Percentiles rank a stretch among this genome's conserved stretches.
Conservation (phyloP, 2,888 invertebrate species). For the Caenorhabditis auriculariae region DNA sequence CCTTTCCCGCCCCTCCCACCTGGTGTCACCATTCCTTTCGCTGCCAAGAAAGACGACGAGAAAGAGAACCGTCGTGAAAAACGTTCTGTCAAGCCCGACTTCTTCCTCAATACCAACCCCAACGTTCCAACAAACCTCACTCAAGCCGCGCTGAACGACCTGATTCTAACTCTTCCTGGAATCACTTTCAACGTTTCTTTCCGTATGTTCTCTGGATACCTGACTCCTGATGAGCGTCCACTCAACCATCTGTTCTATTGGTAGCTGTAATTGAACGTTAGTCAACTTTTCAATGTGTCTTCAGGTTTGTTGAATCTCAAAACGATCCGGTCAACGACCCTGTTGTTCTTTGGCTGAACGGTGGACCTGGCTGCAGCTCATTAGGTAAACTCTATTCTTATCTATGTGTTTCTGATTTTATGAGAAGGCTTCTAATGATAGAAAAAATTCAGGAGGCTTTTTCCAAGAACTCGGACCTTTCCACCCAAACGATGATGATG, state of each 20-base stretch:
- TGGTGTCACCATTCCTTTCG: slow-evolving; percentile 15
- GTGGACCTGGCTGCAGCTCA: slow-evolving; percentile 68
- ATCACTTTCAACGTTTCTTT: slow-evolving; percentile 28
- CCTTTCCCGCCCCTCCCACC: slow-evolving; percentile 28
- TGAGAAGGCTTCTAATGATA: slow-evolving; percentile 61
- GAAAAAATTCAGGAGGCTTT: slow-evolving; percentile 18
- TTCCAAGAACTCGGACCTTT: slow-evolving; percentile 52
- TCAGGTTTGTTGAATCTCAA: slow-evolving; percentile 43
- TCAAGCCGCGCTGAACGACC: slow-evolving; percentile 16
- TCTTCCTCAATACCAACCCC: slow-evolving; percentile 10
- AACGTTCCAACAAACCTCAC: slow-evolving; percentile 22
- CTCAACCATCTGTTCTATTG: slow-evolving; percentile 36
- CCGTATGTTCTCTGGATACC: slow-evolving; percentile 40
- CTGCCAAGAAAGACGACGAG: neutral
- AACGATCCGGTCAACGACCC: slow-evolving; percentile 63
- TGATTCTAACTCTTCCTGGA: slow-evolving; percentile 28
- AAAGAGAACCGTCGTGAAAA: neutral
- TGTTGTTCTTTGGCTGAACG: slow-evolving; percentile 65
- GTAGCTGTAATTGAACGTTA: too few species aligned
- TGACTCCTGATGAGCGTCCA: slow-evolving; percentile 26
- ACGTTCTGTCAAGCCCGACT: neutral
- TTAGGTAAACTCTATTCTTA: slow-evolving; percentile 64
- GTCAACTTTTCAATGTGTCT: too few species aligned
- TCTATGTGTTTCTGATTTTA: too few species aligned
- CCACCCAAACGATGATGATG: slow-evolving; percentile 48